Evolutionary conservation across 2,797 vertebrate species (phyloP), one percentile per base, ranked within the genome.

Genomic region (Falco naumanni): DNA sequence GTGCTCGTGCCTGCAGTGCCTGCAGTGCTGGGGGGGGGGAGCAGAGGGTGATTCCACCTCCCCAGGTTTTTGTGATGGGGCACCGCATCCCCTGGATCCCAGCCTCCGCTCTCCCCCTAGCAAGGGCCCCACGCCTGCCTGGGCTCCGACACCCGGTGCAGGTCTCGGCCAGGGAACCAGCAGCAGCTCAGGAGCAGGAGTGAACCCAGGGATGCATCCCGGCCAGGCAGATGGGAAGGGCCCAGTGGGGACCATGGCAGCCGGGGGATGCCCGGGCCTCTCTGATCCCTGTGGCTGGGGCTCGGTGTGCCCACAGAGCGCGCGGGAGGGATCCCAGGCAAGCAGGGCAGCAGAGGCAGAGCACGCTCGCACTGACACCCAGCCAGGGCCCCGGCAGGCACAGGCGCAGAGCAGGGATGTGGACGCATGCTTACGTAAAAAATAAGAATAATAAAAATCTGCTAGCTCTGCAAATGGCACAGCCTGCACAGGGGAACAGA

Each of bases 171-270:
- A 41, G 34, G 28, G 50, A 90, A 39, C 8, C 1, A 8, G 53
- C 14, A 60, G 88, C 70, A 82, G 43, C 34, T 39, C 0, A 0
- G n/a, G 12, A 93, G 50, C 41, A 63, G 45, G 41, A 94, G 9
- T 0, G 20, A 91, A 64, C 56, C 39, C 28, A 47, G 17, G 18
- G 71, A 54, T 57, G 47, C 13, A 61, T 17, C 51, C 43, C 3
- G 8, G 29, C 34, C 19, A 71, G 31, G 37, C 0, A 0, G 39
- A 75, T 6, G 31, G 43, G n/a, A 84, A 89, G 48, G 70, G 28
- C 16, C 24, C 0, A 0, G 21, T n/a, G 66, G 37, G 51, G 26
- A 77, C 15, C 28, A 12, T 0, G 0, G 65, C 14, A 56, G 69
- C 16, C 2, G 1, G 11, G 25, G 34, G 22, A 83, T 51, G 47